These are phyloP conservation scores for Fukomys damarensis DNA, from an alignment of 2,113 vertebrate genomes.

Conservation along the genomic window DNA sequence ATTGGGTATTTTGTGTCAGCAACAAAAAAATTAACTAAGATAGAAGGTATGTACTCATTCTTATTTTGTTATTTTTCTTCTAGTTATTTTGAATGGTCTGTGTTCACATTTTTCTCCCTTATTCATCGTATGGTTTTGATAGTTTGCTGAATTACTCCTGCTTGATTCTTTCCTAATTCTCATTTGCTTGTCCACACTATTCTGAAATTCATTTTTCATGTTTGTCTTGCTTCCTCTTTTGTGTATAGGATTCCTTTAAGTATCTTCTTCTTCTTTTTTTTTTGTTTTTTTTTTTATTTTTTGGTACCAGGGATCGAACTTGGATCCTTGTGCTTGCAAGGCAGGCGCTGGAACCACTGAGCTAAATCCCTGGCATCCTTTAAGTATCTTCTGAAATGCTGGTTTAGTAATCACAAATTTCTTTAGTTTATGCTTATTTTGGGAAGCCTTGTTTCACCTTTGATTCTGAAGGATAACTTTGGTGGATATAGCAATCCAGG, in stretches of 20 bases:
- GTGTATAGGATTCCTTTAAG: background rate
- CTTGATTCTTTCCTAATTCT: background rate
- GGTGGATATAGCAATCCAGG: background rate
- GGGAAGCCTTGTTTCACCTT: background rate
- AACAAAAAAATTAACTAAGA: too few relatives aligned
- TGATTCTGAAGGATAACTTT: background rate
- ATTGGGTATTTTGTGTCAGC: too few relatives aligned
- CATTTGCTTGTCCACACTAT: background rate
- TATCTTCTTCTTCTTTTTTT: too few relatives aligned
- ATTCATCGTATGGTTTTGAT: background rate
- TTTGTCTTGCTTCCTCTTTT: background rate
- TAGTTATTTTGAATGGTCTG: background rate
- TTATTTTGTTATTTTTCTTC: background rate
- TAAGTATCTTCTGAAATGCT: background rate
- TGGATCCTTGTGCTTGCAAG: too few relatives aligned
- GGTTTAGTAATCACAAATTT: background rate
- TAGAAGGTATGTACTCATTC: background rate
- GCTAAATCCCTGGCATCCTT: too few relatives aligned
- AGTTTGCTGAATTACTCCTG: background rate
- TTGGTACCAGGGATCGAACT: too few relatives aligned
- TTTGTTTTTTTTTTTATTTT: too few relatives aligned
- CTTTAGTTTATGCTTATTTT: background rate
- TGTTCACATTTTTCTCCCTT: background rate
- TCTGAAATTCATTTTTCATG: background rate
- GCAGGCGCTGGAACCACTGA: too few relatives aligned